A percentile compares a stretch with the other conserved stretches of the same genome.
Conservation (phyloP, 2,888 invertebrate genomes). For the Quadroppia sp. region DNA sequence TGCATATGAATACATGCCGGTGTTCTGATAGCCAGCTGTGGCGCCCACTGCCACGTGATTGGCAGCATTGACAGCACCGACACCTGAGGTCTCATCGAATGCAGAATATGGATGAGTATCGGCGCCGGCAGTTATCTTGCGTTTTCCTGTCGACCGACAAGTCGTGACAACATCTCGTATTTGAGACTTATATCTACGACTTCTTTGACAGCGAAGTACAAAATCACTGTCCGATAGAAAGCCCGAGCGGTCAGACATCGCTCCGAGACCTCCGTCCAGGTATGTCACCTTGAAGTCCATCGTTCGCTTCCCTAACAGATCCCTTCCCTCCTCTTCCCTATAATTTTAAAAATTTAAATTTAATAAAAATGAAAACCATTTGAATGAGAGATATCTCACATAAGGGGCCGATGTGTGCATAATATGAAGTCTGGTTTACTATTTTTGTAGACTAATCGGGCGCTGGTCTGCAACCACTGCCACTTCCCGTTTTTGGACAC, state of each 20-base stretch:
- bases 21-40: conserved; percentile 36
- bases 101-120: conserved; percentile 35
- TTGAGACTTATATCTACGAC: conserved; percentile 87
- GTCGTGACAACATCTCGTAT: conserved; percentile 86
- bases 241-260: conserved; percentile 64
- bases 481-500: conserved; percentile 89
- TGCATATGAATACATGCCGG: conserved; percentile 58
- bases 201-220: conserved; percentile 61
- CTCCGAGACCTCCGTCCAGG: conserved; percentile 78
- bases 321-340: conserved; percentile 91
- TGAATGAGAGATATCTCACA: conserved; percentile 63
- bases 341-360: neutral
- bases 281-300: conserved; percentile 99
- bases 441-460: conserved; percentile 96
- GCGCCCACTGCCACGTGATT: conserved; percentile 45
- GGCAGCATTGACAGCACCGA: conserved; percentile 45
- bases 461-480: conserved; percentile 98
- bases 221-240: conserved; percentile 47
- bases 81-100: conserved; percentile 42
- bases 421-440: conserved; percentile 99
- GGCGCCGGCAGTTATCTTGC: conserved; percentile 57
- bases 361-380: neutral
- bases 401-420: conserved; percentile 94
- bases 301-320: conserved; percentile 91
- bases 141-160: conserved; percentile 67